These are phyloP conservation scores for Lasiurus cinereus DNA, from an alignment of 2,113 vertebrate species.

Conservation along the genomic window DNA sequence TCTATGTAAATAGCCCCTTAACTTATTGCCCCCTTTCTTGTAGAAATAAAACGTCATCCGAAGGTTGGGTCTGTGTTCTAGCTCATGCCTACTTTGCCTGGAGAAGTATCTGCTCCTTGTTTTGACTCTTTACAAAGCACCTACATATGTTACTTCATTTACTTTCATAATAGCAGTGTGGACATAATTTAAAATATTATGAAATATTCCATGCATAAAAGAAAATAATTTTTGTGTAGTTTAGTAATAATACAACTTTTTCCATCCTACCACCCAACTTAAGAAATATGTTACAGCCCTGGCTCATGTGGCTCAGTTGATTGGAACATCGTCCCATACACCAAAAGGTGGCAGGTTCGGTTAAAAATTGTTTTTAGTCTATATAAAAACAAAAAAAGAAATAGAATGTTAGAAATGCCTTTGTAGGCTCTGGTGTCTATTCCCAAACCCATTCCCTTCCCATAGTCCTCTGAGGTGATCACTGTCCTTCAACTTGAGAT, in stretches of 20 bases:
- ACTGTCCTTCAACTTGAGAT: background rate
- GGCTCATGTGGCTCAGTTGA: background rate
- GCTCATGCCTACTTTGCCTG: background rate
- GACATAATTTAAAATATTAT: background rate
- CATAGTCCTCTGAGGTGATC: background rate
- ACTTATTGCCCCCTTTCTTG: slow-evolving; percentile 29
- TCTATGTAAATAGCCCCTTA: background rate
- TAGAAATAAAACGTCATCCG: slow-evolving; percentile 68
- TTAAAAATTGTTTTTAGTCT: too few relatives aligned
- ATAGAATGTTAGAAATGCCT: background rate
- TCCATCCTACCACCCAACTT: background rate
- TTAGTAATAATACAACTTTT: background rate
- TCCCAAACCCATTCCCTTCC: background rate
- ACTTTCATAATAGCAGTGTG: background rate
- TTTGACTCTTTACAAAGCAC: slow-evolving; percentile 28
- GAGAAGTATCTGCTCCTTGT: background rate
- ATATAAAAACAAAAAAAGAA: background rate
- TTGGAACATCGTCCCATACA: background rate
- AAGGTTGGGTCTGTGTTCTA: slow-evolving; percentile 44
- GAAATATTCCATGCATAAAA: slow-evolving; percentile 10
- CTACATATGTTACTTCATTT: background rate
- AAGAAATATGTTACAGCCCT: background rate
- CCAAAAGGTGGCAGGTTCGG: background rate
- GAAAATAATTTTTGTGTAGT: background rate
- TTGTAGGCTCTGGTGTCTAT: background rate